Base-by-base conservation (phyloP, 2,888 invertebrate species). In the Idaea aversata region DNA sequence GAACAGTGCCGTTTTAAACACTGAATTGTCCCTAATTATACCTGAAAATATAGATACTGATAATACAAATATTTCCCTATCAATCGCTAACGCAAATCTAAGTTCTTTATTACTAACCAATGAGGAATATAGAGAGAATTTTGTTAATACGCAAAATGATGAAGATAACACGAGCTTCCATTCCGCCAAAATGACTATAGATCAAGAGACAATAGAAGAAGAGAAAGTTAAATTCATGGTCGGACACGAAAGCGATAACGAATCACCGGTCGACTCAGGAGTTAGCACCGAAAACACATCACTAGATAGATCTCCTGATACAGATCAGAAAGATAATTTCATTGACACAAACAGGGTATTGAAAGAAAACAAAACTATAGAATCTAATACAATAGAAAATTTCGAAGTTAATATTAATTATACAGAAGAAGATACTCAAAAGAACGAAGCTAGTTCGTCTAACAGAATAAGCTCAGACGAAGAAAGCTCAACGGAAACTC, bases 211-310 rank as follows among this genome's bases (percentile, higher is more conserved):
- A 4, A 47, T 13, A 47, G 86, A 79, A 10, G 86, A 87, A 1
- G 88, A 88, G 25, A 85, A 84, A 71, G 90, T 93, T 15, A 91
- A 90, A 72, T 93, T 93, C 72, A 88, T 91, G 85, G 77, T 93
- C 62, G 93, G 93, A 4, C 92, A 93, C 58, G 93, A 93, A 57
- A 93, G 93, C 66, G 93, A 93, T 10, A 91, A 91, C 67, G 90
- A 91, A 70, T 91, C 91, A 57, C 88, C 92, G 0, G 90, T 75
- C 0, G 96, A 96, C 81, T 96, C 96, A 0, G 96, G 96, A 0
- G 95, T 96, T 63, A 95, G 95, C 78, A 96, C 96, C 34, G 96
- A 96, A 82, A 96, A 95, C 71, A 95, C 96, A 38, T 95, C 95
- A 75, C 85, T 96, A 77, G 95, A 95, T 81, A 87, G 95, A 77